Conservation (phyloP, 1,140 invertebrate species). For the Apis dorsata region DNA sequence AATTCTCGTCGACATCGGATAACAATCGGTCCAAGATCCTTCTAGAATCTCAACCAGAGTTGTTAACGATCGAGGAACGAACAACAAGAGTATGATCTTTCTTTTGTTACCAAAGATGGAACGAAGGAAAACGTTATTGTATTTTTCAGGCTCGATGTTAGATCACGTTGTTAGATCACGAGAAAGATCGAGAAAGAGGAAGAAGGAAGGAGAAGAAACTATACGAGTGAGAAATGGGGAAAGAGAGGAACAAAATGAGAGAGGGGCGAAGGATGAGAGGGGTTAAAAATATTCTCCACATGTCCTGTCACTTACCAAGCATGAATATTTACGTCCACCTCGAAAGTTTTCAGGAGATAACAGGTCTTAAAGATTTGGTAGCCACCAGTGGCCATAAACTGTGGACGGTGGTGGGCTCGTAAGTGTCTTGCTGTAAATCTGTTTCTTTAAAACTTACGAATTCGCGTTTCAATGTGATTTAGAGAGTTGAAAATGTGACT, state of each 20-base stretch:
- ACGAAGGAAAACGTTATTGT: neutral
- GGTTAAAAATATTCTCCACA: slow-evolving; percentile 34
- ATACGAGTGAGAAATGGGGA: neutral
- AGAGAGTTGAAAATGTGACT: neutral
- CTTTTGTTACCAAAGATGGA: neutral
- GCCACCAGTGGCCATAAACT: slow-evolving; percentile 27
- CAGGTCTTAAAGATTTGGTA: slow-evolving; percentile 32
- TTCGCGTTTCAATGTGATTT: slow-evolving; percentile 27
- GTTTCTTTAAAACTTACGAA: slow-evolving; percentile 11
- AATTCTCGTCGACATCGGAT: neutral
- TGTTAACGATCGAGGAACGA: slow-evolving; percentile 7
- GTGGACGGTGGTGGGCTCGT: slow-evolving; percentile 1
- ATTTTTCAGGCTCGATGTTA: neutral
- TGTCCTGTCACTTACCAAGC: slow-evolving; percentile 50
- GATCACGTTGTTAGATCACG: neutral
- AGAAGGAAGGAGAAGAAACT: neutral
- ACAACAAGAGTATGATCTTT: slow-evolving; percentile 11
- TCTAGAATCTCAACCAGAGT: neutral
- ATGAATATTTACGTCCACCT: slow-evolving; percentile 64
- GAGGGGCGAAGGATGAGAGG: too few species aligned
- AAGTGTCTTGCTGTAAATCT: neutral
- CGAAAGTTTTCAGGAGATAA: slow-evolving; percentile 26
- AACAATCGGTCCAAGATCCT: slow-evolving; percentile 11
- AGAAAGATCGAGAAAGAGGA: neutral
- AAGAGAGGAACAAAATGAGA: neutral